Evolutionary conservation across 2,113 vertebrate genomes (phyloP), one percentile per base, ranked within the genome.

Genomic region (Gymnogyps californianus): DNA sequence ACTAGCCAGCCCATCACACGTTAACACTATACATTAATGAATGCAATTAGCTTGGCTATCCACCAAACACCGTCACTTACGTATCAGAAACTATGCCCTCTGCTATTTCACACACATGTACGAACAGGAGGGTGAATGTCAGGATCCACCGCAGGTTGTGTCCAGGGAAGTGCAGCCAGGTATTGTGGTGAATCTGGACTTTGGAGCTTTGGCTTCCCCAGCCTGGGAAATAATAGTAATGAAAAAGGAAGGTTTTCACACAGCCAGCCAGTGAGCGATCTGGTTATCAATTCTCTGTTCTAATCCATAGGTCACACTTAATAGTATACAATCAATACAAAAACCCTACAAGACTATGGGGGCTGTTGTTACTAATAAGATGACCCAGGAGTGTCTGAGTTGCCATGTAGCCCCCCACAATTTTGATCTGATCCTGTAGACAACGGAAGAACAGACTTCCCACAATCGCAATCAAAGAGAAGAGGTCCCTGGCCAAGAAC

Each of bases 171-270:
- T 99, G 99, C 54, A 99, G 98, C 99, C 99, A 99, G 3, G 99
- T 99, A 85, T 99, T 99, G 91, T 99, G 99, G 94, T 99, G 99
- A 95, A 99, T 99, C 97, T 99, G 99, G 18, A 99, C 99, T 96
- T 99, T 99, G 3, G 99, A 99, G 96, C 99, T 99, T 94, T 99
- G 99, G 90, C 99, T 99, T 55, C 99, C 99, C 99, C 99, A 99
- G 26, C 99, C 99, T 99, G 95, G 62, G 81, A 94, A 89, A 83
- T 9, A 31, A 77, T 0, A 65, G n/a, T 6, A 72, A 76, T 20
- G 67, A 34, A 80, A 79, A 49, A 70, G 16, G n/a, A 59, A 78
- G 20, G 10, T 92, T 67, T 64, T 61, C 40, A 66, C 28, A 44
- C 34, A 93, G 46, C 1, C 51, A 93, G 26, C 10, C 58, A 32